Base-by-base conservation (phyloP, 2,888 invertebrate species). In the Caenorhabditis macrosperma region DNA sequence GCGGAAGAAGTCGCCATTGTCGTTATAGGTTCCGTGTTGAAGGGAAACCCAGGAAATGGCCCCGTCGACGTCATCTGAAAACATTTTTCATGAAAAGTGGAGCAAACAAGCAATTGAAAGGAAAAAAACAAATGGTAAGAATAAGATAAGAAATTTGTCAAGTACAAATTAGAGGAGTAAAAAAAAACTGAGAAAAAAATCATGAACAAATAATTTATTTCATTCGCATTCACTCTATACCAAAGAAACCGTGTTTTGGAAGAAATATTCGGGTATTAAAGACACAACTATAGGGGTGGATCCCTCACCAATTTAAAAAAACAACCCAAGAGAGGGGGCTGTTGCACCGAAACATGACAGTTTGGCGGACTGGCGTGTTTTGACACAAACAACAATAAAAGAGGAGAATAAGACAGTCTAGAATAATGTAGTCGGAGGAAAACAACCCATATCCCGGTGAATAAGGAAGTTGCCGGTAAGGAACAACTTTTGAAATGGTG, bases 181-280 rank as follows among this genome's bases (percentile, higher is more conserved):
- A 24, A 20, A 22, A 33, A 10, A 35, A 61, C 33, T 30, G 44
- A 17, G 17, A 10, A 38, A n/a, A n/a, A 7, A 7, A n/a, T 15
- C n/a, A 9, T 17, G 15, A 48, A 59, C 57, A 64, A 52, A 64
- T 64, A 57, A 35, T 63, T 72, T 33, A 72, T 57, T 71, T 44
- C n/a, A n/a, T n/a, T n/a, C n/a, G n/a, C n/a, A n/a, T n/a, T 24
- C 20, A 60, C 60, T 61, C 71, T 71, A 71, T 54, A 61, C 71
- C 71, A 61, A 55, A 71, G 24, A 61, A 71, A 71, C 71, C 71
- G 71, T 63, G n/a, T 54, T 61, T 54, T 33, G 15, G 24, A n/a
- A 52, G 28, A 28, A 28, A 66, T 54, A 50, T 55, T 41, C n/a
- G 20, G 26, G 26, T 38, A n/a, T n/a, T n/a, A 60, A 33, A 28